phyloP scores from a whole-genome alignment of 2,113 vertebrate genomes.

The Picathartes gymnocephalus region DNA sequence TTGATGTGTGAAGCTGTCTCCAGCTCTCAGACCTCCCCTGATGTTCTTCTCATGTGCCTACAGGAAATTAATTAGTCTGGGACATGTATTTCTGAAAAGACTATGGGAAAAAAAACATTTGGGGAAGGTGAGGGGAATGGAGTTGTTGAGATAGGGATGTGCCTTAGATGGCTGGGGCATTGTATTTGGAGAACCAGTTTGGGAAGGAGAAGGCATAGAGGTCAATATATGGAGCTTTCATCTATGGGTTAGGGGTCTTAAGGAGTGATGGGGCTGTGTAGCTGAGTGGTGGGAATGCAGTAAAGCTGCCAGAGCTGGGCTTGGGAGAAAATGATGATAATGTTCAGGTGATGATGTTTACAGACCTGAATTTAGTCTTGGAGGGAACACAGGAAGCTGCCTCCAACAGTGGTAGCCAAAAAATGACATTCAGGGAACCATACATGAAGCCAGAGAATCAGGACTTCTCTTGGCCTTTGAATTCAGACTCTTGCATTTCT shows the following conservation, averaged over 20 bases:
- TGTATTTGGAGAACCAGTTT: neutral
- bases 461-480: neutral
- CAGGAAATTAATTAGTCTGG: neutral
- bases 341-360: neutral
- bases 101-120: neutral
- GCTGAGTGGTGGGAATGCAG: neutral
- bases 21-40: conserved; percentile 1
- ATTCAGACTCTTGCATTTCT: neutral
- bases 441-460: neutral
- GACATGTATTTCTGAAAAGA: neutral
- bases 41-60: neutral
- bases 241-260: neutral
- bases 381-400: neutral
- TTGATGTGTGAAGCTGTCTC: neutral
- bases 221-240: neutral
- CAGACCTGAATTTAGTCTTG: neutral
- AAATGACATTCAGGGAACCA: neutral
- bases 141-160: neutral
- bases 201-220: neutral
- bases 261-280: neutral
- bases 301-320: neutral
- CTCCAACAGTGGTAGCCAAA: neutral
- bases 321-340: neutral
- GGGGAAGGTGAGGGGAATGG: neutral
- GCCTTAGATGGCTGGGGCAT: neutral